phyloP scores from a whole-genome alignment of 2,113 vertebrate genomes.

The Lophotis ruficrista region DNA sequence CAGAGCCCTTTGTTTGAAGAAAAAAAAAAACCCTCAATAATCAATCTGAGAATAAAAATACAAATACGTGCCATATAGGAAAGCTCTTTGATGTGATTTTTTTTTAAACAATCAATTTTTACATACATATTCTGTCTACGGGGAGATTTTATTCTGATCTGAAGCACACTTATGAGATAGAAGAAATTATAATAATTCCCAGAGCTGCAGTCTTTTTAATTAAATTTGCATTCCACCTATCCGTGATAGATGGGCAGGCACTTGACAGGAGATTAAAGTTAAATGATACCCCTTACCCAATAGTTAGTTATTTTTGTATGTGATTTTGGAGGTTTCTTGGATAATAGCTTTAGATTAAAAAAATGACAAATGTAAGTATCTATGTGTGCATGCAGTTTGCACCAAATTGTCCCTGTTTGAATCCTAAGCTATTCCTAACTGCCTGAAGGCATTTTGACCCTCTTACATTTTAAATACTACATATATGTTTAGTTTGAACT shows the following conservation, averaged over 20 bases:
- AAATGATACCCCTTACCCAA: neutral
- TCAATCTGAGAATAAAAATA: neutral
- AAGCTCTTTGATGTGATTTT: neutral
- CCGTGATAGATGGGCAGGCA: neutral
- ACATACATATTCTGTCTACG: neutral
- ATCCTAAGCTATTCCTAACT: neutral
- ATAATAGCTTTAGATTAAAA: neutral
- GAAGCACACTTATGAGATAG: neutral
- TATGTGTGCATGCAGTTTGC: neutral
- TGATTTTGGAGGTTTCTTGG: neutral
- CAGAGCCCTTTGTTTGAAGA: neutral
- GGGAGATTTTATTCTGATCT: neutral
- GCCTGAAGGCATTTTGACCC: neutral
- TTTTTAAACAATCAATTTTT: neutral
- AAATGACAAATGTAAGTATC: neutral
- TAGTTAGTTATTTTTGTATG: neutral
- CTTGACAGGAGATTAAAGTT: conserved; percentile 24
- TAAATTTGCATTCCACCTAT: conserved; percentile 45
- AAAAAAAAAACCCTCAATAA: neutral
- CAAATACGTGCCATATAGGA: neutral
- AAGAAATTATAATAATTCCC: conserved; percentile 1
- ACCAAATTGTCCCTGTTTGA: neutral
- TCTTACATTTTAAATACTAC: neutral
- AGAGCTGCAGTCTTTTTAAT: conserved; percentile 38
- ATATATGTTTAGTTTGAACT: neutral